These are phyloP conservation scores for Lordiphosa collinella DNA, from an alignment of 1,140 invertebrate genomes.

Conservation along the genomic window DNA sequence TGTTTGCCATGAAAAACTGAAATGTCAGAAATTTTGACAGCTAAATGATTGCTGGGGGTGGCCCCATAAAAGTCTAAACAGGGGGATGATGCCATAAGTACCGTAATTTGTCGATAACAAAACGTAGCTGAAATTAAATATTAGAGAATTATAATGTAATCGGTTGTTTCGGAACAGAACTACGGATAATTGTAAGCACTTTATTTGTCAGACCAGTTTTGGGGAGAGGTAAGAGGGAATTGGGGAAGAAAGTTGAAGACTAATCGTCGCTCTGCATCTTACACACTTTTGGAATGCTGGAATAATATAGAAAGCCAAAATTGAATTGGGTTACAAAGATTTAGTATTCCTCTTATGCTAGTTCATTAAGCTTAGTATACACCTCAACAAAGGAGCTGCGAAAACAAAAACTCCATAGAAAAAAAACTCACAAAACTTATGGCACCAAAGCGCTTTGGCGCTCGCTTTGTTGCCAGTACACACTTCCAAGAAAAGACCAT, in stretches of 20 bases:
- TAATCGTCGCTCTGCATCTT: no score
- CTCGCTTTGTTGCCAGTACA: no score
- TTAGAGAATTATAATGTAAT: neutral
- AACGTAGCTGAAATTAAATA: neutral
- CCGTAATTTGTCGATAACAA: constrained; percentile 5
- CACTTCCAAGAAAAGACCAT: no score
- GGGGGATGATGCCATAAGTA: neutral
- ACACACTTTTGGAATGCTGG: no score
- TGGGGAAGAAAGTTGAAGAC: neutral
- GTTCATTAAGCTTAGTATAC: no score
- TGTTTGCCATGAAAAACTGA: constrained; percentile 46
- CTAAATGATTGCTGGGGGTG: constrained; percentile 46
- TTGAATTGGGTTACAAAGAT: no score
- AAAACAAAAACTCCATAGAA: no score
- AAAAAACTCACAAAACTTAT: no score
- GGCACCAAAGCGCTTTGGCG: no score
- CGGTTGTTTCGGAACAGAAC: neutral
- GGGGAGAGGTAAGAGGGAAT: neutral
- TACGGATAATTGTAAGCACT: constrained; percentile 10
- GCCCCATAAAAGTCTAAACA: constrained; percentile 1
- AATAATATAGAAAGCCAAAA: no score
- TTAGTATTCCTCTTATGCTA: no score
- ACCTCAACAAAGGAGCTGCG: no score
- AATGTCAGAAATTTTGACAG: constrained; percentile 57
- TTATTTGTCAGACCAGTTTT: constrained; percentile 4